Evolutionary conservation across 2,888 invertebrate species (phyloP).

Genomic region (Spialia ferax): DNA sequence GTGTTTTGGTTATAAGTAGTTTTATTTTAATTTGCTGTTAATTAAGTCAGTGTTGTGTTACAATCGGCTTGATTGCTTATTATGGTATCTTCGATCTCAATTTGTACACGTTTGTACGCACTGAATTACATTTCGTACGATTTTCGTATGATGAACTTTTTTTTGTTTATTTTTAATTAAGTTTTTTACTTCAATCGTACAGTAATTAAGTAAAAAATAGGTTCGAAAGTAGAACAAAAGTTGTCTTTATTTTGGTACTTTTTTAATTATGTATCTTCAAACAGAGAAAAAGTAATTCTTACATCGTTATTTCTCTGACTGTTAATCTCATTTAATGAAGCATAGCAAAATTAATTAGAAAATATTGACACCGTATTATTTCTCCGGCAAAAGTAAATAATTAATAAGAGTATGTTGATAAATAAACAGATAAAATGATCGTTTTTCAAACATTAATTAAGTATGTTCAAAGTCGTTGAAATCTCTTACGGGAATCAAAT

Average conservation of each 20-base stretch:
- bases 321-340: neutral
- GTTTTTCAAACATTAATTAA: conserved; percentile 27
- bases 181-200: too few relatives aligned
- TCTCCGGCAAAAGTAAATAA: conserved; percentile 1
- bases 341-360: neutral
- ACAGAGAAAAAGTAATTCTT: neutral
- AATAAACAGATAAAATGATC: conserved; percentile 8
- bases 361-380: neutral
- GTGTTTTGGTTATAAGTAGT: neutral
- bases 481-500: conserved; percentile 16
- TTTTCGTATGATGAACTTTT: too few relatives aligned
- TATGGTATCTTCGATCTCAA: too few relatives aligned
- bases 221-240: too few relatives aligned
- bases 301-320: neutral
- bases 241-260: neutral
- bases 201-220: too few relatives aligned
- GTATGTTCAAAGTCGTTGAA: neutral
- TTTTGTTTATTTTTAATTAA: too few relatives aligned
- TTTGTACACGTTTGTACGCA: too few relatives aligned
- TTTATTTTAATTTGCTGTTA: too few relatives aligned
- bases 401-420: conserved; percentile 14
- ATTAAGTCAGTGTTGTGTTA: too few relatives aligned
- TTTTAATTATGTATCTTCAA: neutral
- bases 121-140: too few relatives aligned
- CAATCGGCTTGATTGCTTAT: too few relatives aligned